These are phyloP conservation scores for Albula goreensis DNA, from an alignment of 2,113 vertebrate species.

Conservation along the genomic window DNA sequence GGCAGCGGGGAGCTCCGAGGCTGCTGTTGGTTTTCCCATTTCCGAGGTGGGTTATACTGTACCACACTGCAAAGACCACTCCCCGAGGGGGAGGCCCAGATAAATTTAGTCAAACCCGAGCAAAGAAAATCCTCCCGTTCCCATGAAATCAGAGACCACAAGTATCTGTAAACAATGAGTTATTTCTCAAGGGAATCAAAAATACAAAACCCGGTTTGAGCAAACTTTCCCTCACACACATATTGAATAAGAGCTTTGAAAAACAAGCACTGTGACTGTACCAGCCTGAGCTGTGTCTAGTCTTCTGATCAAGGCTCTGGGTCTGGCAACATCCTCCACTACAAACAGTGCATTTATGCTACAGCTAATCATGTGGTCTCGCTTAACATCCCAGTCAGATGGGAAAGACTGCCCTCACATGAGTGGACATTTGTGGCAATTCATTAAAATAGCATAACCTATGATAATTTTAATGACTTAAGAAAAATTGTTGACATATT, in stretches of 20 bases:
- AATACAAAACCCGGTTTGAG: conserved; percentile 20
- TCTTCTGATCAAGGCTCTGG: not conserved
- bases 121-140: conserved; percentile 40
- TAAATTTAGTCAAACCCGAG: conserved; percentile 30
- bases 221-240: not conserved
- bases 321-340: not conserved
- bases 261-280: not conserved
- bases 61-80: not conserved
- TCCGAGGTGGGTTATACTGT: not conserved
- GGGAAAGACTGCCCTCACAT: not conserved
- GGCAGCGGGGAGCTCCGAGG: not conserved
- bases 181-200: conserved; percentile 24
- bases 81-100: not conserved
- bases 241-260: not conserved
- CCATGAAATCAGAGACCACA: conserved; percentile 43
- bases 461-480: no score
- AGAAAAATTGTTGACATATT: not conserved
- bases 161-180: conserved; percentile 37
- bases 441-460: no score
- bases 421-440: not conserved
- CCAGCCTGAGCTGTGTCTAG: not conserved
- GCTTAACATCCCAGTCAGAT: not conserved
- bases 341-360: not conserved
- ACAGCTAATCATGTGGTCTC: not conserved
- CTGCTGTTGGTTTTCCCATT: not conserved